Conservation (phyloP, 2,888 invertebrate species). For the Hyppa rectilinea region DNA sequence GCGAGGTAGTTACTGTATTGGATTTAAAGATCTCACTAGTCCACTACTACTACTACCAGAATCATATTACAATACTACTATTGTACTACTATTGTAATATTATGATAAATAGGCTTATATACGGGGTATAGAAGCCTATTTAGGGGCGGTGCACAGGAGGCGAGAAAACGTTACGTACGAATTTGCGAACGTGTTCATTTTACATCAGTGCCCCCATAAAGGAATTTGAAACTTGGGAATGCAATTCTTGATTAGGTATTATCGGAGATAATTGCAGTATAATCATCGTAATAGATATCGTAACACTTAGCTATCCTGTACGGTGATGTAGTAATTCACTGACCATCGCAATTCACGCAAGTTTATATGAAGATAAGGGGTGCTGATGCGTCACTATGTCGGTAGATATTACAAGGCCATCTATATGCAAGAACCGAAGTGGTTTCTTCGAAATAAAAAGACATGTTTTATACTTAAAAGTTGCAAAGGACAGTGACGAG, state of each 20-base stretch:
- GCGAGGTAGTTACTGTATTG: no score
- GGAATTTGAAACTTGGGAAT: constrained; percentile 17
- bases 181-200: not conserved
- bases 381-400: constrained; percentile 15
- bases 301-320: constrained; percentile 33
- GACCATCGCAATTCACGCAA: constrained; percentile 61
- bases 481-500: constrained; percentile 71
- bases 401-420: constrained; percentile 11
- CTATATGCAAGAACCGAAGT: constrained; percentile 14
- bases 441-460: constrained; percentile 46
- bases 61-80: constrained; percentile 10
- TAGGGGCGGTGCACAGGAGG: not conserved
- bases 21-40: constrained; percentile 14
- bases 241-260: constrained; percentile 19
- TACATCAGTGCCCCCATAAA: constrained; percentile 1
- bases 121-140: not conserved
- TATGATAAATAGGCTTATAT: no score
- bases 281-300: constrained; percentile 30
- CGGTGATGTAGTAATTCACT: constrained; percentile 39
- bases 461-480: constrained; percentile 45
- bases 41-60: not conserved
- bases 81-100: no score
- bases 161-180: constrained; percentile 14
- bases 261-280: constrained; percentile 17
- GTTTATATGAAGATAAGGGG: constrained; percentile 49